Percentiles rank a stretch among this genome's conserved stretches.
Conservation (phyloP, 1,140 invertebrate genomes). For the Reticulitermes speratus region DNA sequence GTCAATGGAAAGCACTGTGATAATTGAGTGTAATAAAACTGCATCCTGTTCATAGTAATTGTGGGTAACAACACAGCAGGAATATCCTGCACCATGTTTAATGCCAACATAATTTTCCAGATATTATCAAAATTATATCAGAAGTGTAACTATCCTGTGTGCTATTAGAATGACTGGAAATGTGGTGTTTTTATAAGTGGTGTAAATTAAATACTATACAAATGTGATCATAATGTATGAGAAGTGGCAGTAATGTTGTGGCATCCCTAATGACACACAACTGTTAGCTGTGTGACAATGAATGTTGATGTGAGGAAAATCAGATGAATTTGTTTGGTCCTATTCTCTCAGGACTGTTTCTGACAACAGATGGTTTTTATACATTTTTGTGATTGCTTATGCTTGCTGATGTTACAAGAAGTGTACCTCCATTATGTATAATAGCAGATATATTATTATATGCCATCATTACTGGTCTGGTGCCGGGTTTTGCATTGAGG, state of each 20-base stretch:
- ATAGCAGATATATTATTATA: constrained; percentile 11
- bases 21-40: no score
- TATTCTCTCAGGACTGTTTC: not conserved
- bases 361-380: not conserved
- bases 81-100: no score
- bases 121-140: no score
- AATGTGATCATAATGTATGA: no score
- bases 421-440: not conserved
- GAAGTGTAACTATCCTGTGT: no score
- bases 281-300: not conserved
- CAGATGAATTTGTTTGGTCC: not conserved
- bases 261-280: not conserved
- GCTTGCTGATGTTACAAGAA: constrained; percentile 3
- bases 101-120: no score
- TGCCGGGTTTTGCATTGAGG: constrained; percentile 11
- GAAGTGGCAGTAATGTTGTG: not conserved
- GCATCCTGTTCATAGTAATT: no score
- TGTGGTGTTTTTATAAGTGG: no score
- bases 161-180: no score
- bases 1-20: no score
- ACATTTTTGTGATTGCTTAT: not conserved
- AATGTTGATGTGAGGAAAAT: not conserved
- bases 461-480: not conserved
- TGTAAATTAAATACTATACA: no score
- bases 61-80: no score